Evolutionary conservation across 2,113 vertebrate species (phyloP).

Genomic region (Prietella phreatophila): DNA sequence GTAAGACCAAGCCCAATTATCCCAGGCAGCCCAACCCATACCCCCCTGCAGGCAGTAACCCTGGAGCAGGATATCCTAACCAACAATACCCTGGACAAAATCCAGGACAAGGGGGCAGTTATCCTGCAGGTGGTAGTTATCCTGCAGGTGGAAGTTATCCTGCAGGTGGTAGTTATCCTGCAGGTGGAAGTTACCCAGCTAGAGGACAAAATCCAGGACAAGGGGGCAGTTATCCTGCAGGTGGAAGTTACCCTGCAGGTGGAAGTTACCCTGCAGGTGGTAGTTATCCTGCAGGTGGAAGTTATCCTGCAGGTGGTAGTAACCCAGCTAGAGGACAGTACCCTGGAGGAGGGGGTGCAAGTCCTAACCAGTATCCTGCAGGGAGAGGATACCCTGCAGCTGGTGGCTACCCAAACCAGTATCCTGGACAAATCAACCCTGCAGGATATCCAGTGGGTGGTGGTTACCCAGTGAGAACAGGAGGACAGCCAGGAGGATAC

Average conservation of each 20-base stretch:
- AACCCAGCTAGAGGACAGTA: slow-evolving; percentile 19
- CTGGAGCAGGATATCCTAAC: not conserved
- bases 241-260: slow-evolving; percentile 23
- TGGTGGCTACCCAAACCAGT: slow-evolving; percentile 29
- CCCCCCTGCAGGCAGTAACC: slow-evolving; percentile 53
- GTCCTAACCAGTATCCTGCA: slow-evolving; percentile 47
- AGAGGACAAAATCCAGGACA: too few species aligned
- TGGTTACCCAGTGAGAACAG: slow-evolving; percentile 43
- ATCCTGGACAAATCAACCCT: slow-evolving; percentile 24
- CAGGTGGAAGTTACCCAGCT: slow-evolving; percentile 46
- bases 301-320: slow-evolving; percentile 35
- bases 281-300: slow-evolving; percentile 29
- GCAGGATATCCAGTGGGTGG: slow-evolving; percentile 32
- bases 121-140: slow-evolving; percentile 44
- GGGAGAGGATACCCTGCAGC: slow-evolving; percentile 28
- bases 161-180: slow-evolving; percentile 11
- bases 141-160: slow-evolving; percentile 18
- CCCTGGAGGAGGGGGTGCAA: slow-evolving; percentile 32
- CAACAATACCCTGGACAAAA: slow-evolving; percentile 48
- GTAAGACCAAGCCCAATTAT: slow-evolving; percentile 60
- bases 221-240: not conserved
- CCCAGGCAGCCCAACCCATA: slow-evolving; percentile 60
- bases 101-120: slow-evolving; percentile 30
- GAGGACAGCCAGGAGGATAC: slow-evolving; percentile 41
- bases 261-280: slow-evolving; percentile 43